Evolutionary conservation across 64 coral and sea anemone species (phyloP).

Genomic region (Exaiptasia diaphana): DNA sequence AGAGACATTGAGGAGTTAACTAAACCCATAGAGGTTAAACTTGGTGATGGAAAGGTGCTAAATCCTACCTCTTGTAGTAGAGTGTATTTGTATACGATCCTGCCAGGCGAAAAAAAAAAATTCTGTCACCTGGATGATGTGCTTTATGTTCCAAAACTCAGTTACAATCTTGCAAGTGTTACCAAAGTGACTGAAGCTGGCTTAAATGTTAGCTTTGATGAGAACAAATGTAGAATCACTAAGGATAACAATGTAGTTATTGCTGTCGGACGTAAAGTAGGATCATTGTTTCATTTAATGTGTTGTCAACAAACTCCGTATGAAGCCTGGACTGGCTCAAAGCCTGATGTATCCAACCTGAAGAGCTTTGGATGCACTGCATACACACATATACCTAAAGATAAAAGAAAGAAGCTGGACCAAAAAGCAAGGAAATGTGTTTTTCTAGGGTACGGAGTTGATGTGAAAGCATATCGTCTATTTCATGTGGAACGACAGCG

Average conservation of each 20-base stretch:
- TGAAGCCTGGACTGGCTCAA: not conserved
- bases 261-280: constrained; percentile 20
- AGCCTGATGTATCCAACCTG: not conserved
- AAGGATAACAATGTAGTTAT: not conserved
- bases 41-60: constrained; percentile 53
- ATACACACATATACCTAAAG: not conserved
- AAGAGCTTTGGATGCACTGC: not conserved
- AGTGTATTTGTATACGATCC: not conserved
- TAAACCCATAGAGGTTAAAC: not conserved
- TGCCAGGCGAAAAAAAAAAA: constrained; percentile 13
- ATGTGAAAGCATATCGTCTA: not conserved
- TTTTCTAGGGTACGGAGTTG: constrained; percentile 1
- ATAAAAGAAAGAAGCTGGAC: not conserved
- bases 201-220: constrained; percentile 18
- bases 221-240: not conserved
- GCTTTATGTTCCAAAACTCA: constrained; percentile 35
- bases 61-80: constrained; percentile 6
- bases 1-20: not conserved
- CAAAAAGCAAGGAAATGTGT: not conserved
- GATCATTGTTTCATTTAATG: constrained; percentile 4
- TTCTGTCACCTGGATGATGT: constrained; percentile 23
- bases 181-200: constrained; percentile 20
- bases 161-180: constrained; percentile 33
- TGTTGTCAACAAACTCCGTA: not conserved
- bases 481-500: not conserved